These are phyloP conservation scores for Dendrolimus kikuchii DNA, from an alignment of 1,140 invertebrate species.

Conservation along the genomic window DNA sequence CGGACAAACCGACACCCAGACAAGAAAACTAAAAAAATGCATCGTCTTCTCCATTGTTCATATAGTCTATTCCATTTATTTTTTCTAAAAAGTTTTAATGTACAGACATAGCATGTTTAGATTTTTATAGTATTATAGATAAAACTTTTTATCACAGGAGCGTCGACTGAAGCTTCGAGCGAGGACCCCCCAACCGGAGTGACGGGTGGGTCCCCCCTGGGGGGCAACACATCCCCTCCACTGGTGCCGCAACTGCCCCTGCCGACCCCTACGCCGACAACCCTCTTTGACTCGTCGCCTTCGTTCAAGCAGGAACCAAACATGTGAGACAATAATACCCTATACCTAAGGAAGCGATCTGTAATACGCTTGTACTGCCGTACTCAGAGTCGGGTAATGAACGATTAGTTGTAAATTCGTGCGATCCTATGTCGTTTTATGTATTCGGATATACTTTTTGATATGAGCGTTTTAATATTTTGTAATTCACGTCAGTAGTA, in stretches of 20 bases:
- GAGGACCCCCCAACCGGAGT: slow-evolving; percentile 22
- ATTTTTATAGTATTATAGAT: not conserved
- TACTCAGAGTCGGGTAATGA: too few species aligned
- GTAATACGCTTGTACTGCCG: not conserved
- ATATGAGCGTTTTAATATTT: too few species aligned
- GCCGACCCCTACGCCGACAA: slow-evolving; percentile 10
- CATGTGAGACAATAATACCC: slow-evolving; percentile 28
- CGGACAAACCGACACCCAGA: too few species aligned
- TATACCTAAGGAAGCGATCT: not conserved
- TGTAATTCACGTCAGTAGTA: too few species aligned
- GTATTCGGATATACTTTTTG: too few species aligned
- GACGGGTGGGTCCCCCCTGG: slow-evolving; percentile 2
- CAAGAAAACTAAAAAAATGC: too few species aligned
- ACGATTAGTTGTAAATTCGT: too few species aligned
- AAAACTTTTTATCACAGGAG: slow-evolving; percentile 23
- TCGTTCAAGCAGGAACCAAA: slow-evolving; percentile 57
- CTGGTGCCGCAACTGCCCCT: slow-evolving; percentile 36
- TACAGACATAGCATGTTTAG: too few species aligned
- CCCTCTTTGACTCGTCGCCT: slow-evolving; percentile 32
- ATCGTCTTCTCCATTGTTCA: too few species aligned
- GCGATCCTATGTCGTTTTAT: too few species aligned
- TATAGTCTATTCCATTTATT: too few species aligned
- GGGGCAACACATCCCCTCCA: slow-evolving; percentile 22
- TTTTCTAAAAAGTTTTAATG: too few species aligned
- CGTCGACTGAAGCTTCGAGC: slow-evolving; percentile 35